Percentiles rank a stretch among this genome's conserved stretches.
Conservation (phyloP, 2,888 invertebrate species). For the Pristionchus mayeri region DNA sequence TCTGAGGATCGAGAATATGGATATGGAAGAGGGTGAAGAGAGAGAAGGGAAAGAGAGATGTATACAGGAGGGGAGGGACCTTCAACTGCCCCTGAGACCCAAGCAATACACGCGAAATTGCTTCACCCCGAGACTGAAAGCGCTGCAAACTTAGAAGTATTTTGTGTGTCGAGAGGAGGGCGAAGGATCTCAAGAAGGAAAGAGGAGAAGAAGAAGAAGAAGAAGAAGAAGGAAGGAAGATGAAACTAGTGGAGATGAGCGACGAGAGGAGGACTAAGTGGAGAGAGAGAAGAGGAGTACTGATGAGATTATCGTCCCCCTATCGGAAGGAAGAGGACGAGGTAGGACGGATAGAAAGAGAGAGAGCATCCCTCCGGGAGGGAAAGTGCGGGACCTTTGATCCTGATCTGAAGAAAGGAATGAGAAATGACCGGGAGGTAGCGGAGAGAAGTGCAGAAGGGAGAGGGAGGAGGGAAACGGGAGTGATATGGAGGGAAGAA, state of each 20-base stretch:
- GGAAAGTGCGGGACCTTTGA: background rate
- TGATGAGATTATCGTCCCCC: slow-evolving; percentile 38
- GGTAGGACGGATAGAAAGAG: slow-evolving; percentile 11
- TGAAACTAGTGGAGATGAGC: slow-evolving; percentile 43
- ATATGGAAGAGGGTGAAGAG: background rate
- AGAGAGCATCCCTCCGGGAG: background rate
- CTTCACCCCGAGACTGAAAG: slow-evolving; percentile 10
- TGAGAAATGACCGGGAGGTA: slow-evolving; percentile 18
- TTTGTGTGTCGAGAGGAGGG: slow-evolving; percentile 9
- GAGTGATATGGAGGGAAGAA: background rate
- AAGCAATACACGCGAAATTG: slow-evolving; percentile 43
- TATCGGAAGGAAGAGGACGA: slow-evolving; percentile 19
- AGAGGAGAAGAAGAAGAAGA: slow-evolving; percentile 31
- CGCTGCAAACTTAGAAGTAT: slow-evolving; percentile 41
- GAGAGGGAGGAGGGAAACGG: no score
- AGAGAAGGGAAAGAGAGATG: background rate
- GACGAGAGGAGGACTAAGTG: slow-evolving; percentile 13
- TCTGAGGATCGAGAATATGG: slow-evolving; percentile 33
- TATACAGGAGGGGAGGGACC: slow-evolving; percentile 25
- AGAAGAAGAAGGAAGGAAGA: slow-evolving; percentile 22
- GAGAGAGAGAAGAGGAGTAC: slow-evolving; percentile 39
- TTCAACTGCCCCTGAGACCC: background rate
- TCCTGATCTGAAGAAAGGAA: slow-evolving; percentile 23
- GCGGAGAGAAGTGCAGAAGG: background rate
- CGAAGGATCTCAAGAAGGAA: slow-evolving; percentile 42